These are phyloP conservation scores for Alethe diademata DNA, from an alignment of 2,113 vertebrate species.

Conservation along the genomic window DNA sequence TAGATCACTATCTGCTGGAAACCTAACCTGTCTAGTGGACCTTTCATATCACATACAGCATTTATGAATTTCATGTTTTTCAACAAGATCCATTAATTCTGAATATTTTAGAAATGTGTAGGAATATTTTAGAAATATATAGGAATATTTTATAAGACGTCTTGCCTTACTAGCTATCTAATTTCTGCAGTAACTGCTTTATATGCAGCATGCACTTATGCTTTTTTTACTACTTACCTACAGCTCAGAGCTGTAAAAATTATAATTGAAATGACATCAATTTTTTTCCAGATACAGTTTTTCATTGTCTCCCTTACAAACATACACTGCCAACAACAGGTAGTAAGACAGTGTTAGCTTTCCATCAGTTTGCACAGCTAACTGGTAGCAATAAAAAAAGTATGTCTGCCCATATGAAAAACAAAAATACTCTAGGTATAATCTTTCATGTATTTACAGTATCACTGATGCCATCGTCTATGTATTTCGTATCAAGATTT, in stretches of 20 bases:
- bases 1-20: background rate
- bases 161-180: background rate
- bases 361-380: background rate
- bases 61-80: background rate
- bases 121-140: background rate
- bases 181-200: background rate
- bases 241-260: background rate
- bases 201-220: background rate
- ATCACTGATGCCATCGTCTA: background rate
- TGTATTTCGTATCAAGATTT: background rate
- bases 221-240: background rate
- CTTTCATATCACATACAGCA: background rate
- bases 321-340: background rate
- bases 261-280: background rate
- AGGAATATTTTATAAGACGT: background rate
- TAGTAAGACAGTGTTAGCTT: background rate
- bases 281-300: background rate
- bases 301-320: background rate
- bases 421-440: background rate
- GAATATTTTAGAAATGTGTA: background rate
- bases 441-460: background rate
- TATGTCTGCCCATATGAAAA: background rate
- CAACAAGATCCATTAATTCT: background rate
- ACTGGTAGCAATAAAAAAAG: background rate
- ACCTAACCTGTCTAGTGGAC: background rate